Evolutionary conservation across 2,888 invertebrate species (phyloP).

Genomic region (Onchidella celtica): DNA sequence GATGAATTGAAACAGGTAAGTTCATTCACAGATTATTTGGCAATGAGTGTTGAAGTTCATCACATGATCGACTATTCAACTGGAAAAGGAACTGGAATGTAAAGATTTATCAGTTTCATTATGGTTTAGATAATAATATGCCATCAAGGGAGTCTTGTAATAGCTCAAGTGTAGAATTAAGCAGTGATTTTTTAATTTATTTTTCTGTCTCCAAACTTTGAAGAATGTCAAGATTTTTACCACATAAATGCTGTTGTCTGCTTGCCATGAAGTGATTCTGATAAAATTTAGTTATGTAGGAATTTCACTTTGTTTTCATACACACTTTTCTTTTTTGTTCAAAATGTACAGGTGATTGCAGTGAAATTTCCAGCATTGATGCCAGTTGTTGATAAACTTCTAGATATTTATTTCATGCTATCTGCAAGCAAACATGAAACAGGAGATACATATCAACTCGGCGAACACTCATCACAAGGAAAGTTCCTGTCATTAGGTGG

Average conservation of each 20-base stretch:
- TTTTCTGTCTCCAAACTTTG: no score
- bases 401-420: slow-evolving; percentile 91
- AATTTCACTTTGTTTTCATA: no score
- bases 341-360: slow-evolving; percentile 76
- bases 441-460: background rate
- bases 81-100: background rate
- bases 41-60: no score
- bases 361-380: slow-evolving; percentile 85
- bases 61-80: no score
- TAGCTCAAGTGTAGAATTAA: background rate
- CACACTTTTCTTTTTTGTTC: no score
- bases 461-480: slow-evolving; percentile 58
- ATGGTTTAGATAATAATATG: no score
- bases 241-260: no score
- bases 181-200: background rate
- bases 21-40: no score
- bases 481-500: slow-evolving; percentile 74
- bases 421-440: slow-evolving; percentile 85
- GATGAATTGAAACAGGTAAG: slow-evolving; percentile 89
- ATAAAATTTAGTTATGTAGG: no score
- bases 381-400: slow-evolving; percentile 88
- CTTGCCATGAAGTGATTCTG: no score
- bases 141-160: no score
- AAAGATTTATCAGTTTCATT: background rate
- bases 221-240: no score